phyloP scores from a whole-genome alignment of 2,797 vertebrate species.

The Rhinogobio ventralis region DNA sequence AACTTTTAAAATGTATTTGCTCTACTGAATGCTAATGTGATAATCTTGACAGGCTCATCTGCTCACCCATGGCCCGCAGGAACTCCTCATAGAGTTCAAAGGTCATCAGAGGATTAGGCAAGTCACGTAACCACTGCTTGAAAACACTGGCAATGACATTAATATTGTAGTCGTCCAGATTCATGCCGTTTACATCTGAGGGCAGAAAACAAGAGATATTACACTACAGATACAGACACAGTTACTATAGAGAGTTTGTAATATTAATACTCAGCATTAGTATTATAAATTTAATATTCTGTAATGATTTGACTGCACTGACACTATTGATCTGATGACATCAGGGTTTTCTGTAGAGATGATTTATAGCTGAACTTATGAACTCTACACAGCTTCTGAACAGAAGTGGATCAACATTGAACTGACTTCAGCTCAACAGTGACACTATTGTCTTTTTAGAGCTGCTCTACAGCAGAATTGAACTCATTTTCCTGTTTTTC shows the following conservation, averaged over 20 bases:
- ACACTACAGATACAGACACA: background rate
- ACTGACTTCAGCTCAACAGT: background rate
- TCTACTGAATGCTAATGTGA: background rate
- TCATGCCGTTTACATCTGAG: slow-evolving; percentile 90
- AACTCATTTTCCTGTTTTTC: no score
- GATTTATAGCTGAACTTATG: no score
- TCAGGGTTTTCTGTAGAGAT: no score
- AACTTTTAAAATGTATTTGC: no score
- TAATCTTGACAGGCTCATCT: no score
- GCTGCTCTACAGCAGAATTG: no score
- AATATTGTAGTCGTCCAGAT: slow-evolving; percentile 98
- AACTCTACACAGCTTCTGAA: background rate
- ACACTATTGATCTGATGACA: background rate
- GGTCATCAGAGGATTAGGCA: slow-evolving; percentile 98
- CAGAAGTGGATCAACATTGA: background rate
- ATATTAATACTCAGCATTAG: background rate
- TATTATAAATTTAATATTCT: background rate
- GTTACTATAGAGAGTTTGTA: background rate
- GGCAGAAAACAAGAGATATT: background rate
- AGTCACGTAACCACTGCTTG: slow-evolving; percentile 97
- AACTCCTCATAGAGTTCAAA: slow-evolving; percentile 99
- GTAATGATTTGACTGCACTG: background rate
- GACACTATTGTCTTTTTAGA: background rate
- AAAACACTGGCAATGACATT: slow-evolving; percentile 98
- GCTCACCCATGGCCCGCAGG: slow-evolving; percentile 93